These are phyloP conservation scores for Piezodorus guildinii DNA, from an alignment of 1,140 invertebrate species.

Conservation along the genomic window DNA sequence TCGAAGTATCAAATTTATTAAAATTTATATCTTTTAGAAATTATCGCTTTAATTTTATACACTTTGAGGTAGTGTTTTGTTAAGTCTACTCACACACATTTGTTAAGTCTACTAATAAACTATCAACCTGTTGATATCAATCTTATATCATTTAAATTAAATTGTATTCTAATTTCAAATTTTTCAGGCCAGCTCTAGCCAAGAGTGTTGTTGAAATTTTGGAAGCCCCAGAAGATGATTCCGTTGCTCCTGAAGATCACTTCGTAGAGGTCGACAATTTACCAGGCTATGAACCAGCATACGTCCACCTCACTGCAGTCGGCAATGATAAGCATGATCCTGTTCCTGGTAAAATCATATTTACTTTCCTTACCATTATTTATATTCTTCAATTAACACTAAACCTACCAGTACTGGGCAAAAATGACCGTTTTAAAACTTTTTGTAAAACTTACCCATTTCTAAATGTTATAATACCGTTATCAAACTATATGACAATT, in stretches of 20 bases:
- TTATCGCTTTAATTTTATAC: no score
- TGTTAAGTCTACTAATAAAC: no score
- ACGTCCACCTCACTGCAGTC: constrained; percentile 77
- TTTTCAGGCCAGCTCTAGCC: constrained; percentile 42
- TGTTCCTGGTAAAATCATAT: constrained; percentile 37
- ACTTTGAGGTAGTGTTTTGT: no score
- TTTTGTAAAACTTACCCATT: no score
- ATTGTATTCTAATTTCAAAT: constrained; percentile 11
- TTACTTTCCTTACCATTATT: neutral
- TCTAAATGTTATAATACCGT: no score
- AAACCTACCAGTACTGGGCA: no score
- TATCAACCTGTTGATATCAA: no score
- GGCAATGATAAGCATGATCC: constrained; percentile 61
- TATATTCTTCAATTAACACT: neutral
- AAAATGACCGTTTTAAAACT: no score
- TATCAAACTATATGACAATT: no score
- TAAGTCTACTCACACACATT: no score
- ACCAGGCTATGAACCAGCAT: constrained; percentile 77
- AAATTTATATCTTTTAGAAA: no score
- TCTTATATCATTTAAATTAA: neutral
- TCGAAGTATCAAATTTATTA: no score
- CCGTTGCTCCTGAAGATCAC: constrained; percentile 67
- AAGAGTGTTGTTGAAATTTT: constrained; percentile 73
- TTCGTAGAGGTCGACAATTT: constrained; percentile 77
- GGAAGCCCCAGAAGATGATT: constrained; percentile 76